phyloP scores from a whole-genome alignment of 2,888 invertebrate genomes.

The Drosophila prostipennis region DNA sequence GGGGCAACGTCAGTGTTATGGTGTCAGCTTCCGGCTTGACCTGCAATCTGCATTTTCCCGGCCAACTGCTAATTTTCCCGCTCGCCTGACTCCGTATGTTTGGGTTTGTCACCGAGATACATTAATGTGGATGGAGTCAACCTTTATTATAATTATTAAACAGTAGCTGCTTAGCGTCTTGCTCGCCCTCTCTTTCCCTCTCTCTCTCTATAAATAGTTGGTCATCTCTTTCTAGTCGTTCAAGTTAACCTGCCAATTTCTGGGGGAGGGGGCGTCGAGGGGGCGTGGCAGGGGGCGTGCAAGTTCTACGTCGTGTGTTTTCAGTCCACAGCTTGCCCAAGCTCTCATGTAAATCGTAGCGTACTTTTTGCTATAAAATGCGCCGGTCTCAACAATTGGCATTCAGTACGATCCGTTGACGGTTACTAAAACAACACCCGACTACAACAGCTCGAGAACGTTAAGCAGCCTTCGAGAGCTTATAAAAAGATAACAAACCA shows the following conservation, averaged over 20 bases:
- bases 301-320: slow-evolving; percentile 63
- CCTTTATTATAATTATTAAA: slow-evolving; percentile 61
- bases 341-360: slow-evolving; percentile 68
- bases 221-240: slow-evolving; percentile 9
- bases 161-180: slow-evolving; percentile 49
- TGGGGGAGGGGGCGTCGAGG: slow-evolving; percentile 1
- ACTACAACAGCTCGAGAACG: slow-evolving; percentile 39
- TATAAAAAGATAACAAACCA: slow-evolving; percentile 19
- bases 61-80: slow-evolving; percentile 35
- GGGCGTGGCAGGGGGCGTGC: slow-evolving; percentile 18
- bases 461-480: slow-evolving; percentile 37
- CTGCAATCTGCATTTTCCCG: slow-evolving; percentile 35
- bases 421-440: slow-evolving; percentile 53
- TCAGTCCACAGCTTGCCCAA: slow-evolving; percentile 27
- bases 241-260: slow-evolving; percentile 40
- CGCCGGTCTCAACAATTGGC: slow-evolving; percentile 61
- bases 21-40: slow-evolving; percentile 12
- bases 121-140: slow-evolving; percentile 44
- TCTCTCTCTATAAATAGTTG: slow-evolving; percentile 3
- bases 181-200: slow-evolving; percentile 23
- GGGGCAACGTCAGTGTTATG: background rate
- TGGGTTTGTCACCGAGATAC: slow-evolving; percentile 14
- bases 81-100: background rate
- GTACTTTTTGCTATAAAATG: slow-evolving; percentile 78
- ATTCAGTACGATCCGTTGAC: slow-evolving; percentile 76